Conservation (phyloP, 2,888 invertebrate species). For the Tubulanus polymorphus region DNA sequence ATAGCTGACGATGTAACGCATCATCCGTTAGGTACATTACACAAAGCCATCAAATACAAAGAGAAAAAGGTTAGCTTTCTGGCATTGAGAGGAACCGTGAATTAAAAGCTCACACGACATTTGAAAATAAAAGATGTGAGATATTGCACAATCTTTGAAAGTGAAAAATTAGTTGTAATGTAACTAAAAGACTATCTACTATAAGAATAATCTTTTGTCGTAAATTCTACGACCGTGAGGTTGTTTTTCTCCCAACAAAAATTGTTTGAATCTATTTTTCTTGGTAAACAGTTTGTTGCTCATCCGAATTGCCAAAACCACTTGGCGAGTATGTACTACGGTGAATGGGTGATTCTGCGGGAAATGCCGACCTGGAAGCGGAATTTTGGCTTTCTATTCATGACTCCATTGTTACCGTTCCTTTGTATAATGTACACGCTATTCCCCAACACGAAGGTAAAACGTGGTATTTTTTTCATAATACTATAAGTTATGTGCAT, state of each 20-base stretch:
- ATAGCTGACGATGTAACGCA: conserved; percentile 5
- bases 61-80: conserved; percentile 19
- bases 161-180: too few relatives aligned
- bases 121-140: too few relatives aligned
- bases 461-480: too few relatives aligned
- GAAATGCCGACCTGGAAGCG: conserved; percentile 8
- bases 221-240: too few relatives aligned
- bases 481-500: too few relatives aligned
- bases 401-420: conserved; percentile 14
- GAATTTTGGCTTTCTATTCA: conserved; percentile 7
- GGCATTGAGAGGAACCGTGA: too few relatives aligned
- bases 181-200: too few relatives aligned
- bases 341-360: conserved; percentile 11
- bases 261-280: too few relatives aligned
- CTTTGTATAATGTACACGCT: conserved; percentile 15
- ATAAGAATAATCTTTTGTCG: too few relatives aligned
- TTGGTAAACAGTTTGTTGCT: conserved; percentile 18
- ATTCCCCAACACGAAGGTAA: conserved; percentile 15
- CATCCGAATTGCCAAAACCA: conserved; percentile 19
- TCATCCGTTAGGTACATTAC: conserved; percentile 14
- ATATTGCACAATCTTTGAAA: too few relatives aligned
- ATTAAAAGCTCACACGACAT: too few relatives aligned
- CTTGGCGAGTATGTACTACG: conserved; percentile 12
- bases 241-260: too few relatives aligned
- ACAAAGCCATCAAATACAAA: conserved; percentile 12